Conservation (phyloP, 2,113 vertebrate species). For the Anolis carolinensis region DNA sequence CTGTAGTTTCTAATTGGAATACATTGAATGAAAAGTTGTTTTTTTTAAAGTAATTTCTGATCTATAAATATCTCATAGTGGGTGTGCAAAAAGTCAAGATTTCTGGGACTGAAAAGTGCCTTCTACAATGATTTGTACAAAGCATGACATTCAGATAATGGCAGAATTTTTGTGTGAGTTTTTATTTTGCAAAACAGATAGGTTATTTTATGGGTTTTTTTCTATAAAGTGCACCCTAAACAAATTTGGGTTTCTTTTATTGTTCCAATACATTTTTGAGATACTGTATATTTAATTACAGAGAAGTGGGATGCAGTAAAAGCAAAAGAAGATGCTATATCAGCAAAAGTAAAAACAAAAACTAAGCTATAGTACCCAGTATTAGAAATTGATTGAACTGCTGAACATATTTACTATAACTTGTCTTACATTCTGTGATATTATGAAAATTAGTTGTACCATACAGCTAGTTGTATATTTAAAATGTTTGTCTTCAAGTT, state of each 20-base stretch:
- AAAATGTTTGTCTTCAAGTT: too few relatives aligned
- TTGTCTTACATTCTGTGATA: too few relatives aligned
- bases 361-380: not conserved
- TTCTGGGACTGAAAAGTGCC: not conserved
- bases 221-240: too few relatives aligned
- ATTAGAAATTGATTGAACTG: not conserved
- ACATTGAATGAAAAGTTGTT: not conserved
- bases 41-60: not conserved
- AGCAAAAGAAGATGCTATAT: not conserved
- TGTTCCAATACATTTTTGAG: not conserved
- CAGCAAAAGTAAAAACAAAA: not conserved
- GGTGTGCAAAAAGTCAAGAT: not conserved
- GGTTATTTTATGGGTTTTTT: too few relatives aligned
- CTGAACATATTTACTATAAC: too few relatives aligned
- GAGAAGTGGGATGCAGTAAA: not conserved
- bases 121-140: not conserved
- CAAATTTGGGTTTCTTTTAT: not conserved
- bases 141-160: not conserved
- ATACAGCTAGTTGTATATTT: too few relatives aligned
- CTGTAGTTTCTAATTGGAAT: not conserved
- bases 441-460: too few relatives aligned
- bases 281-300: not conserved
- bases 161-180: not conserved
- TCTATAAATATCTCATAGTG: not conserved
- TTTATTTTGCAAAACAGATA: too few relatives aligned